Base-by-base conservation (phyloP, 2,888 invertebrate genomes). In the Lepidocyrtoides sp. region DNA sequence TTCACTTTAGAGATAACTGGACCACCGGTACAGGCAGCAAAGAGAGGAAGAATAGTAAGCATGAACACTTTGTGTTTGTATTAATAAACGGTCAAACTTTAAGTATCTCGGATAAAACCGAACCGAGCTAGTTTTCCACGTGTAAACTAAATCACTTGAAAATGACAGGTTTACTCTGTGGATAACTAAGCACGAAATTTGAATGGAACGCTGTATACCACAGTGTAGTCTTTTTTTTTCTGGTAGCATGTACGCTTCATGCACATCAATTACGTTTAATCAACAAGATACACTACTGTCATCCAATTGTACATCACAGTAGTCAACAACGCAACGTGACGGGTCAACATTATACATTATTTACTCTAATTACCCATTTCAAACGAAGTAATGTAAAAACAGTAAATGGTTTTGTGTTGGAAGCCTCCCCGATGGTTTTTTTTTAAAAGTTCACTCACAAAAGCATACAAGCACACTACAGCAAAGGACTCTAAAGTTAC, bases 281-380 rank as follows among this genome's bases (percentile, higher is more conserved):
- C 41, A 72, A n/a, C 20, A 44, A 12, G 41, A 72, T 66, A 69
- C 36, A 32, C 17, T 10, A 20, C 14, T 3, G 26, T 77, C 51
- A 77, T n/a, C n/a, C n/a, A 26, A 77, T 8, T 29, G 4, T n/a
- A 48, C 26, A 26, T 48, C 77, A 48, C 77, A 51, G 48, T 7
- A 5, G n/a, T 32, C 2, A 36, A n/a, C n/a, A 44, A 14, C 3
- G 44, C 20, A 72, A 54, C 17, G 32, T 14, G 20, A 41, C 23
- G 41, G 63, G 36, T 83, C 66, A 48, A 48, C 20, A 41, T 83
- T 48, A 66, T 83, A 48, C 51, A 83, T 83, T 83, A 83, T 83
- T 83, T 44, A 83, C 48, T 51, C 17, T 83, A 83, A 83, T 83
- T 83, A 83, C 83, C 14, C 26, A 83, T 83, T 83, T 41, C 82